Base-by-base conservation (phyloP, 2,888 invertebrate genomes). In the Nomada flava region DNA sequence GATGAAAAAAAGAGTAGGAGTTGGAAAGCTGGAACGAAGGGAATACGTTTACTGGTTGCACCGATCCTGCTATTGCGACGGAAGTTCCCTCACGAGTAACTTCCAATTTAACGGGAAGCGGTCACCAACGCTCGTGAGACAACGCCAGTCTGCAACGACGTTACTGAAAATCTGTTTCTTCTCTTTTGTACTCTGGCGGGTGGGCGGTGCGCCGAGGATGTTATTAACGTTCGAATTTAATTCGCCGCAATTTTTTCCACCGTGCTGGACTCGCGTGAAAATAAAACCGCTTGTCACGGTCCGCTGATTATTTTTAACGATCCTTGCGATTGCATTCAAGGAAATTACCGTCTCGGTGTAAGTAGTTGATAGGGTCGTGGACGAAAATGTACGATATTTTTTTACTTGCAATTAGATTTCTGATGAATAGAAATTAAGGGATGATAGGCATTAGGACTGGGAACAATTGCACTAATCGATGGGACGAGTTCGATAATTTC, bases 61-160 rank as follows among this genome's bases (percentile, higher is more conserved):
- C 55, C 60, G 67, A 68, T 77, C 62, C 71, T 72, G 64, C 59
- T 23, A 69, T 76, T 79, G 65, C 71, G 64, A 36, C 70, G 64
- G 26, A 76, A 68, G 68, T 76, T 69, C 68, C 57, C 77, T 78
- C 75, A 59, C 69, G 71, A 77, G 79, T 75, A 84, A 82, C 72
- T 85, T 80, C 53, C 79, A 79, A 84, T 84, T 86, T 84, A 85
- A 72, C 75, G 63, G 75, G 77, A 80, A 83, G 67, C 74, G 82
- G 72, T 76, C 68, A 82, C 60, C 70, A 60, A 62, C 67, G 65
- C 57, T 69, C 60, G 60, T 57, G 77, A 83, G 69, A 67, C 67
- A 69, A 65, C 57, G 71, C 50, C 47, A 23, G n/a, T 15, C 36
- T 57, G 50, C 64, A 50, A 75, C 53, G 67, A 70, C 74, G 76